Conservation (phyloP, 1,140 invertebrate genomes). For the Bombus terrestris region DNA sequence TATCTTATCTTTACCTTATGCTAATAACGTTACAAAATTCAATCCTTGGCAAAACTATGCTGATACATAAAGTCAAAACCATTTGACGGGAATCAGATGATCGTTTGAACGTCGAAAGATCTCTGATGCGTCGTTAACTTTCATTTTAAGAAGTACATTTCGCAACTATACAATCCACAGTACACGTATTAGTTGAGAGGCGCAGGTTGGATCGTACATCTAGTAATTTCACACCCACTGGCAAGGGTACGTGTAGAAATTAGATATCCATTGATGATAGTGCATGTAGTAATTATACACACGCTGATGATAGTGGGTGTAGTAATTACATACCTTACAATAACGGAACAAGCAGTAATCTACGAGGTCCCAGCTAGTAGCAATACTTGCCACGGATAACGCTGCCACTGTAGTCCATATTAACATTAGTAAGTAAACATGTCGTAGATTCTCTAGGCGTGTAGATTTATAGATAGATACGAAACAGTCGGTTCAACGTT, state of each 20-base stretch:
- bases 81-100: neutral
- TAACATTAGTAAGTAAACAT: constrained; percentile 5
- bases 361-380: constrained; percentile 13
- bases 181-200: constrained; percentile 4
- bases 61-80: neutral
- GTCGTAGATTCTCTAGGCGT: neutral
- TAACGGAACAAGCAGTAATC: constrained; percentile 30
- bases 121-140: too few relatives aligned
- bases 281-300: constrained; percentile 49
- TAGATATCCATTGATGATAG: constrained; percentile 49
- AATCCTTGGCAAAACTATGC: too few relatives aligned
- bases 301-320: constrained; percentile 35
- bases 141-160: neutral
- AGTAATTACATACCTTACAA: constrained; percentile 48
- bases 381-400: constrained; percentile 16
- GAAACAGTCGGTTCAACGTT: neutral
- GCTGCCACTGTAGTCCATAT: neutral
- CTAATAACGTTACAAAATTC: too few relatives aligned
- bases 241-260: constrained; percentile 40
- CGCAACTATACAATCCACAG: neutral
- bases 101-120: too few relatives aligned
- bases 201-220: neutral
- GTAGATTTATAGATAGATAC: neutral
- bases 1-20: too few relatives aligned
- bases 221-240: constrained; percentile 47